Evolutionary conservation across 2,888 invertebrate genomes (phyloP).

Genomic region (Sesia bembeciformis): DNA sequence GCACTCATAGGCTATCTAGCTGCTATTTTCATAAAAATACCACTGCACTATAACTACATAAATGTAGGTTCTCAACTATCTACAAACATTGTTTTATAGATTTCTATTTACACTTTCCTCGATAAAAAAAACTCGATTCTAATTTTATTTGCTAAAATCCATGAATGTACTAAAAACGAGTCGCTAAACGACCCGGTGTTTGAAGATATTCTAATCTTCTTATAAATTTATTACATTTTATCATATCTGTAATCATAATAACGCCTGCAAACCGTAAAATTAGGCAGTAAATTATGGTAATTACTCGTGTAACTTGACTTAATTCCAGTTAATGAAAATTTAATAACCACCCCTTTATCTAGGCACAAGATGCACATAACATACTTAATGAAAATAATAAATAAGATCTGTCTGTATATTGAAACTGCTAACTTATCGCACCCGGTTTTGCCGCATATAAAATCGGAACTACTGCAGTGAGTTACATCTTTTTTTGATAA

Average conservation of each 20-base stretch:
- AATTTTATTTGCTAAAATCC: neutral
- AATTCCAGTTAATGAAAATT: conserved; percentile 14
- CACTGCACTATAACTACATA: too few relatives aligned
- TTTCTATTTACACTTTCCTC: neutral
- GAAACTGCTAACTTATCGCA: too few relatives aligned
- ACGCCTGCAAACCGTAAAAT: conserved; percentile 19
- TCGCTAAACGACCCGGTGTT: conserved; percentile 15
- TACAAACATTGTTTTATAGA: neutral
- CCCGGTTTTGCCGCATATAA: too few relatives aligned
- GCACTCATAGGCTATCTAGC: too few relatives aligned
- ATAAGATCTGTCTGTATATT: neutral
- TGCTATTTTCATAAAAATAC: too few relatives aligned
- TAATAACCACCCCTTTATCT: conserved; percentile 2
- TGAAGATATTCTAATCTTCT: conserved; percentile 16
- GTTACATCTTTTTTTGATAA: too few relatives aligned
- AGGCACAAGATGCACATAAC: neutral
- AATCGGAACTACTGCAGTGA: too few relatives aligned
- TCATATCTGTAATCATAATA: conserved; percentile 14
- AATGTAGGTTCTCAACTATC: too few relatives aligned
- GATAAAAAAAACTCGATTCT: neutral
- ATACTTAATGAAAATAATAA: neutral
- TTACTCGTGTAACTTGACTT: conserved; percentile 19
- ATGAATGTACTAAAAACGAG: conserved; percentile 19
- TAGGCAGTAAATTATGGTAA: conserved; percentile 26
- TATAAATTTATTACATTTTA: conserved; percentile 17